phyloP scores from a whole-genome alignment of 2,888 invertebrate genomes.

The Drosophila leonis region DNA sequence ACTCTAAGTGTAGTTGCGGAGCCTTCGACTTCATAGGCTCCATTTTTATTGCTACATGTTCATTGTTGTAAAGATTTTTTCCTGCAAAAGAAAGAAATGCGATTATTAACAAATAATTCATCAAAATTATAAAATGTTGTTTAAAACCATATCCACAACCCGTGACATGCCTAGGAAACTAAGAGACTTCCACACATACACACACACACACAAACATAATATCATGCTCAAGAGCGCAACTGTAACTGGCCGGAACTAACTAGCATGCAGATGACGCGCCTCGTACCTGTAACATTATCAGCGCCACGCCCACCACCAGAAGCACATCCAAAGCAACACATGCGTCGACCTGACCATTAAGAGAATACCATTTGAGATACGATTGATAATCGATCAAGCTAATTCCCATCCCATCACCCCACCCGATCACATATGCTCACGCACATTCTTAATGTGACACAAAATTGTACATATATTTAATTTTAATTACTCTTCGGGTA shows the following conservation, averaged over 20 bases:
- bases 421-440: too few species aligned
- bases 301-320: slow-evolving; percentile 68
- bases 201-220: slow-evolving; percentile 3
- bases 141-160: slow-evolving; percentile 12
- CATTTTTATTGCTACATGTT: slow-evolving; percentile 99
- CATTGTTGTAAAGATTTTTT: slow-evolving; percentile 99
- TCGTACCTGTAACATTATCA: slow-evolving; percentile 58
- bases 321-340: slow-evolving; percentile 81
- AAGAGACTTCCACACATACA: slow-evolving; percentile 31
- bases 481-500: not conserved
- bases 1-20: slow-evolving; percentile 99
- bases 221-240: slow-evolving; percentile 52
- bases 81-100: slow-evolving; percentile 87
- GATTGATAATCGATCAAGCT: not conserved
- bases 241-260: slow-evolving; percentile 23
- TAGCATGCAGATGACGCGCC: slow-evolving; percentile 40
- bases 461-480: too few species aligned
- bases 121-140: not conserved
- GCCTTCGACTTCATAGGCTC: slow-evolving; percentile 99
- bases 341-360: slow-evolving; percentile 80
- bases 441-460: too few species aligned
- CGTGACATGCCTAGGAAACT: slow-evolving; percentile 40
- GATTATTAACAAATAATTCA: slow-evolving; percentile 6
- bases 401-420: not conserved
- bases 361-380: slow-evolving; percentile 18